Evolutionary conservation across 2,113 vertebrate species (phyloP).

Genomic region (Seriola quinqueradiata): DNA sequence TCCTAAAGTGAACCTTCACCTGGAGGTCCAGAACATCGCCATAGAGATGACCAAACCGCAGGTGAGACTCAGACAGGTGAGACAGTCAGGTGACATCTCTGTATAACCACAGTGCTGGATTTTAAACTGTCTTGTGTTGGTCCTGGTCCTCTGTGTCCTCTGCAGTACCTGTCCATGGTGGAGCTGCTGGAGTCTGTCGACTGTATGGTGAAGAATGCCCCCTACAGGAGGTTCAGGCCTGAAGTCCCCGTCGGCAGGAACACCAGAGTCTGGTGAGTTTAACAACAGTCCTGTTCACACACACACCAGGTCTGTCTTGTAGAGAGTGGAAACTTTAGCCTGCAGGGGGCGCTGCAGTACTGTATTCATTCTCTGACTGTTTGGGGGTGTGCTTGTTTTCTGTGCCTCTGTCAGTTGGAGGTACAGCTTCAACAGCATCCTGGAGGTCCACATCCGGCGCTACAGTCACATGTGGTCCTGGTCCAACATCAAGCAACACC

Average conservation of each 20-base stretch:
- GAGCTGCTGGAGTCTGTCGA: constrained; percentile 94
- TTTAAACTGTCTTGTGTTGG: background rate
- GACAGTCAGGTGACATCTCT: no score
- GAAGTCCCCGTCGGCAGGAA: constrained; percentile 83
- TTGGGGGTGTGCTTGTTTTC: background rate
- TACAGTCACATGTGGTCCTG: constrained; percentile 91
- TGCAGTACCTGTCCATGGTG: constrained; percentile 94
- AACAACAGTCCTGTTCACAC: no score
- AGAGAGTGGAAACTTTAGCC: no score
- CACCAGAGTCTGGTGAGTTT: constrained; percentile 88
- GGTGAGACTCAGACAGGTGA: constrained; percentile 71
- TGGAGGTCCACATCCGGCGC: constrained; percentile 91
- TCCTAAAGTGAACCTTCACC: constrained; percentile 90
- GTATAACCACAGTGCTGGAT: background rate
- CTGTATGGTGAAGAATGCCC: constrained; percentile 93
- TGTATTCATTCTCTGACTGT: background rate
- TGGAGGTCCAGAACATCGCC: constrained; percentile 94
- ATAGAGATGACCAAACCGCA: constrained; percentile 94
- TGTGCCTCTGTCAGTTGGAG: constrained; percentile 87
- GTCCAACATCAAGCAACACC: constrained; percentile 88
- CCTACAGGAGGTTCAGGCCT: constrained; percentile 94
- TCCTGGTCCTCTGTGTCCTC: background rate
- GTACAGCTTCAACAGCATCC: constrained; percentile 89
- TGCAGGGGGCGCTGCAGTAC: no score
- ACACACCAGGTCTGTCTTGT: no score